Conservation (phyloP, 2,113 vertebrate species). For the Spizaetus ornatus region DNA sequence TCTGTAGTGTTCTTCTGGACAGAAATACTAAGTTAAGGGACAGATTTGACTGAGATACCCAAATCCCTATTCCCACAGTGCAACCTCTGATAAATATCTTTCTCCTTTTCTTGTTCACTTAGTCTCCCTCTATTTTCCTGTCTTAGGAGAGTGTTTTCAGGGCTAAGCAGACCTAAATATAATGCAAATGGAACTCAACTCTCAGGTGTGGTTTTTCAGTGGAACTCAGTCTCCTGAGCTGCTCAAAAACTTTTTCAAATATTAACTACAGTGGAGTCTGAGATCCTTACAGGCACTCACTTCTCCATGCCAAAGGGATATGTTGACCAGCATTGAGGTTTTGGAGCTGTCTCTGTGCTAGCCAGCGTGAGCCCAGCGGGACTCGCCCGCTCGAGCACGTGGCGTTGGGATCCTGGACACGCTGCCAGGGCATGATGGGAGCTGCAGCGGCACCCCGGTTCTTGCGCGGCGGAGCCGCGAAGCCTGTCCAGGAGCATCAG, state of each 20-base stretch:
- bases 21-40: neutral
- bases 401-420: accelerated
- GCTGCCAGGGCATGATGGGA: accelerated
- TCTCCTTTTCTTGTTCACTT: neutral
- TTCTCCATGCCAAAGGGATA: neutral
- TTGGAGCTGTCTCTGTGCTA: neutral
- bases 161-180: neutral
- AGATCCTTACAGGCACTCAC: neutral
- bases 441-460: accelerated
- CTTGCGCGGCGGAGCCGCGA: accelerated
- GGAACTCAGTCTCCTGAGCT: neutral
- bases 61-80: neutral
- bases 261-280: neutral
- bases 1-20: neutral
- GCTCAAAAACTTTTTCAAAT: neutral
- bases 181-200: neutral
- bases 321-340: neutral
- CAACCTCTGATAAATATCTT: neutral
- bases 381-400: accelerated
- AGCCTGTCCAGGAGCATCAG: neutral
- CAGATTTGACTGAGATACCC: neutral
- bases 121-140: neutral
- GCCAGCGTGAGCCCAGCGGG: accelerated
- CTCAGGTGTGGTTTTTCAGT: neutral
- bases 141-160: neutral